Conservation (phyloP, 2,797 vertebrate genomes). For the Falco biarmicus region DNA sequence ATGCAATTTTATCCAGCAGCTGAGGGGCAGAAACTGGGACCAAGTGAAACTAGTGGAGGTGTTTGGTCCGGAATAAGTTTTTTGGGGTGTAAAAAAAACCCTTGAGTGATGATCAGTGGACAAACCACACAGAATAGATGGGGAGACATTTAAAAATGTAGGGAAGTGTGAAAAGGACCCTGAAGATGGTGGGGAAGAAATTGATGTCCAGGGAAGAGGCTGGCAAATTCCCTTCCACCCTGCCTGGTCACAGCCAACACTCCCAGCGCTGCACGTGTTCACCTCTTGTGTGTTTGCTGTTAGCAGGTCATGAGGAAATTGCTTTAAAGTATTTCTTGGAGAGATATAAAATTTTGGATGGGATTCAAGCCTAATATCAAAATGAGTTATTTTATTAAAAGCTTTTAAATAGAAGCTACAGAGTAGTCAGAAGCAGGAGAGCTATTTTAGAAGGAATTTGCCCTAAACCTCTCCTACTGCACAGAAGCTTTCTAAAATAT, state of each 20-base stretch:
- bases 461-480: slow-evolving; percentile 55
- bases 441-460: slow-evolving; percentile 61
- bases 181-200: slow-evolving; percentile 15
- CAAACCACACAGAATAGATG: neutral
- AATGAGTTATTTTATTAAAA: slow-evolving; percentile 77
- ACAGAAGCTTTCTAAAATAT: slow-evolving; percentile 76
- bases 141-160: neutral
- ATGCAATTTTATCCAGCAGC: neutral
- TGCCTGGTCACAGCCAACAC: neutral
- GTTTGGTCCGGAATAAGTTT: neutral
- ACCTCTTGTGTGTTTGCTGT: slow-evolving; percentile 54
- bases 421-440: slow-evolving; percentile 22
- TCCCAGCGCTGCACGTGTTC: neutral
- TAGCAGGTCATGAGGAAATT: slow-evolving; percentile 70
- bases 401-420: slow-evolving; percentile 64
- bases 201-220: neutral
- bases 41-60: neutral
- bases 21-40: neutral
- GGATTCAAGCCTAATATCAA: slow-evolving; percentile 70
- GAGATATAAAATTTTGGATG: slow-evolving; percentile 65
- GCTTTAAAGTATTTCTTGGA: slow-evolving; percentile 66
- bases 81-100: neutral
- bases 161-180: neutral
- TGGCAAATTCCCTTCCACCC: neutral
- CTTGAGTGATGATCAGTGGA: neutral